Evolutionary conservation across 2,113 vertebrate species (phyloP), one percentile per base, ranked within the genome.

Genomic region (Ictalurus furcatus): DNA sequence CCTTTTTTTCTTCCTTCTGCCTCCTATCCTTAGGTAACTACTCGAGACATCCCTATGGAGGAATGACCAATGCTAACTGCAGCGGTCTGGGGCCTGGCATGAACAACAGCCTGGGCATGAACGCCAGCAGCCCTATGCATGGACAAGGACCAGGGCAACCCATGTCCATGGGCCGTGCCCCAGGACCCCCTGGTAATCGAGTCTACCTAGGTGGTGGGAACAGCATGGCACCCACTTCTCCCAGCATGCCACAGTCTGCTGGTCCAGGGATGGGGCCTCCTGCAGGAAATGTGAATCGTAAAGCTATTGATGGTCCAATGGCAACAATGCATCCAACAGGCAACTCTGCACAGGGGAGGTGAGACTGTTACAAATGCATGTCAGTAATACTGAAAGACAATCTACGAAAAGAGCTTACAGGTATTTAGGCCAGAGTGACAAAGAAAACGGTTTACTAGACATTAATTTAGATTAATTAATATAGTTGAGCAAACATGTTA

Each of bases 221-320:
- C 89, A 96, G 94, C 85, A 96, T 98, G 96, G 97, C 97, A 87
- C 98, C 98, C 91, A 97, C 94, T 91, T 99, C 98, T 91, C 98
- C 98, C 87, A 96, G 96, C 94, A 97, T 99, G 95, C 95, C 98
- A 89, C 98, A 98, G 94, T 95, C 97, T 87, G 96, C 96, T 14
- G 97, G 96, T 85, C 97, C 97, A 0, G 98, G 98, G 76, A 99
- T 99, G 98, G 98, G 98, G 79, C 98, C 98, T 21, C 98, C 98
- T 0, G 96, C 97, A 94, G 95, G 97, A 71, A 95, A 93, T 89
- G 95, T 97, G 88, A 98, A 97, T 93, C 98, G 98, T 90, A 99
- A 99, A 94, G 95, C 96, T 73, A 97, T 97, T 93, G 98, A 99
- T 30, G 74, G 84, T 0, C 96, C 96, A 84, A 96, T 96, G 87